Evolutionary conservation across 2,888 invertebrate genomes (phyloP), one percentile per base, ranked within the genome.

Genomic region (Frankliniella intonsa): DNA sequence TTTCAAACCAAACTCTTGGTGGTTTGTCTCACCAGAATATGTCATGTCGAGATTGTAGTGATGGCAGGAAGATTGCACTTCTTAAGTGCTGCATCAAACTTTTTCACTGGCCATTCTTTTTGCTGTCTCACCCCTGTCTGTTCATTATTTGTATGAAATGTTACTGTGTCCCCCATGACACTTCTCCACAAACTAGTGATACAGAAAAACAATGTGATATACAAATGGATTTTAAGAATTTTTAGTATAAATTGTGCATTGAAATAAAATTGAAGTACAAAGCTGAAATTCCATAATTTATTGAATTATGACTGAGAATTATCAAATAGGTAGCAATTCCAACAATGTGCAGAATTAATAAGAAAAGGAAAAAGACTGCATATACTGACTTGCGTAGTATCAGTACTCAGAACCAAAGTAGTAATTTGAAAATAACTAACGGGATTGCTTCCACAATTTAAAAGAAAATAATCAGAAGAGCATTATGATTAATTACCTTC

Each of bases 11-110:
- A 90, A 93, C 83, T 92, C 93, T 0, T 92, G 90, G 85, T 97
- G 96, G 96, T 97, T 96, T 90, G 93, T 93, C 83, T 91, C 93
- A 83, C 89, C 89, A 0, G 90, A 91, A 19, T 90, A 91, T 84
- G 90, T 91, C 0, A 87, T 87, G 10, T 90, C 90, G 80, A 87
- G 87, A 81, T 87, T 90, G 62, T 83, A 83, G 25, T 12, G 38
- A 38, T 38, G 38, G 38, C 38, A 38, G 38, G 38, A 38, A 38
- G 38, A 38, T 5, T 38, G 38, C 38, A 38, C 38, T 38, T 38
- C 38, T 5, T 38, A 5, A 5, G 38, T 5, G 5, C 3, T 38
- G 38, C 38, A 38, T 3, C 5, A 5, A 38, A 38, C 38, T 38
- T 38, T 38, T 38, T 3, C 38, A 38, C 3, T 38, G 38, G 38